Conservation (phyloP, 2,113 vertebrate species). For the Clarias macrocephalus region DNA sequence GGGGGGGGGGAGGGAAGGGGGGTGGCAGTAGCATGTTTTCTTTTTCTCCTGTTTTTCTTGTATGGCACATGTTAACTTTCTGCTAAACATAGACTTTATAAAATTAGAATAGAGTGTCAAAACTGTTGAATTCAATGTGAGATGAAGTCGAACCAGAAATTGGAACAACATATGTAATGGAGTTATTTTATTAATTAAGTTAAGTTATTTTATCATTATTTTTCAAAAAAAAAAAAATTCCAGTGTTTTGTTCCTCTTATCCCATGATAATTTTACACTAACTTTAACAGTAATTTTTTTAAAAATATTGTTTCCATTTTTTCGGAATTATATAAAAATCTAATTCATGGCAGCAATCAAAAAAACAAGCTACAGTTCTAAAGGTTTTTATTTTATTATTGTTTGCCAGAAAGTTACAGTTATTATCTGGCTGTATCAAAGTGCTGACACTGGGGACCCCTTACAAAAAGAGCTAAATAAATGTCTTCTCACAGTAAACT, state of each 20-base stretch:
- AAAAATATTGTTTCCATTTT: too few species aligned
- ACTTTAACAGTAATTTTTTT: background rate
- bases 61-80: constrained; percentile 27
- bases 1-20: background rate
- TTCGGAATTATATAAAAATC: background rate
- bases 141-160: background rate
- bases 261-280: background rate
- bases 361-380: background rate
- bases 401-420: background rate
- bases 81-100: constrained; percentile 33
- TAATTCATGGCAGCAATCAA: background rate
- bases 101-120: constrained; percentile 19
- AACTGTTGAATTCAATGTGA: background rate
- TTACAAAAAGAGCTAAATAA: too few species aligned
- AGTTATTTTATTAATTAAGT: too few species aligned
- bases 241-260: background rate
- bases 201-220: too few species aligned
- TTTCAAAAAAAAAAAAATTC: background rate
- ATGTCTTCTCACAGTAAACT: too few species aligned
- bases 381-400: background rate
- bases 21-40: constrained; percentile 17
- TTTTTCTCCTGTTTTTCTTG: constrained; percentile 33
- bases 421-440: background rate
- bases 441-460: too few species aligned
- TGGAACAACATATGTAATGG: background rate